These are phyloP conservation scores for Thereva unica DNA, from an alignment of 2,888 invertebrate genomes.

Conservation along the genomic window DNA sequence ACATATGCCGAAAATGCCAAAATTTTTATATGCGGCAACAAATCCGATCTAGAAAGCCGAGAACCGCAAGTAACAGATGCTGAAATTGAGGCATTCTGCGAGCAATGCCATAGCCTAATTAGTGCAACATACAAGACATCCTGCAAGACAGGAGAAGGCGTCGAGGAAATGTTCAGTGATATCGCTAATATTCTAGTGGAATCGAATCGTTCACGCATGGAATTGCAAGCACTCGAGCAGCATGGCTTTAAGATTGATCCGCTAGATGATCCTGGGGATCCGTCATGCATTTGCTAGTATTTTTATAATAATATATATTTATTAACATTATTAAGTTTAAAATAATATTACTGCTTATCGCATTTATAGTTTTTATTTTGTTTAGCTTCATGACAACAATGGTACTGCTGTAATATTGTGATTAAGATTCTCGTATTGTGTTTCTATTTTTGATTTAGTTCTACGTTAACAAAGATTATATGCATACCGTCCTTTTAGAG, in stretches of 20 bases:
- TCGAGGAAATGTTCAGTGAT: slow-evolving; percentile 89
- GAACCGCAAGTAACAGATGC: slow-evolving; percentile 79
- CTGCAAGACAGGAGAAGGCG: slow-evolving; percentile 83
- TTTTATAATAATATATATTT: slow-evolving; percentile 16
- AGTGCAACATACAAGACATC: slow-evolving; percentile 88
- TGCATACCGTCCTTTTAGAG: no score
- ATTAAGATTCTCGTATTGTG: no score
- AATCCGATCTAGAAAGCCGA: slow-evolving; percentile 76
- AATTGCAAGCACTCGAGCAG: slow-evolving; percentile 76
- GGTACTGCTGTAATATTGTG: no score
- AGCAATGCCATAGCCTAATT: slow-evolving; percentile 89
- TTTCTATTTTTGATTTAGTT: no score
- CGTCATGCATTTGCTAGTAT: slow-evolving; percentile 55
- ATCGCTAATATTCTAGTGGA: slow-evolving; percentile 81
- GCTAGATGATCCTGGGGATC: slow-evolving; percentile 63
- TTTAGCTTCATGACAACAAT: no score
- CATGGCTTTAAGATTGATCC: slow-evolving; percentile 76
- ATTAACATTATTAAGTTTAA: no score
- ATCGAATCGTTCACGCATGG: slow-evolving; percentile 80
- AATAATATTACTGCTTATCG: no score
- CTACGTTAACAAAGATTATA: no score
- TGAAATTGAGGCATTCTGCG: slow-evolving; percentile 88
- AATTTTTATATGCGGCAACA: slow-evolving; percentile 93
- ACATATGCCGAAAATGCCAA: slow-evolving; percentile 94
- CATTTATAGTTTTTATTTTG: no score